Evolutionary conservation across 2,797 vertebrate species (phyloP), one percentile per base, ranked within the genome.

Genomic region (Bothrops alternatus): DNA sequence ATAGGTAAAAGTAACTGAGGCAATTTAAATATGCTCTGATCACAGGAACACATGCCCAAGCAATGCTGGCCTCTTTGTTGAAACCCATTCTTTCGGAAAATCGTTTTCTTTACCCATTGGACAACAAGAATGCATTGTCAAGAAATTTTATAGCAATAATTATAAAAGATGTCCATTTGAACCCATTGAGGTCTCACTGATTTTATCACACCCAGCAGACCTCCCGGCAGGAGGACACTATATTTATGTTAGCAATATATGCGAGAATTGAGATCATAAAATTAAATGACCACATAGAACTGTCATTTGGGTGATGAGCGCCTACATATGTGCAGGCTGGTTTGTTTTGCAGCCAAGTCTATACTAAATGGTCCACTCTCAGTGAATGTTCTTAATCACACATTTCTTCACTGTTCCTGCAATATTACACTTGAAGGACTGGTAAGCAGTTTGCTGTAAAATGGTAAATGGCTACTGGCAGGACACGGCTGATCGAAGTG

Each of bases 211-310:
- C 98, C 98, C 98, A 91, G 96, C 91, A 98, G 99, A 98, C 98
- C 97, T 96, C 98, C 98, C 98, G 98, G 97, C 96, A 96, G 98
- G 97, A 98, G 97, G 97, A 98, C 95, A 11, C 97, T 98, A 98
- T 99, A 99, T 99, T 99, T 99, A 99, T 99, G 98, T 98, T 98
- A 98, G 99, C 99, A 99, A 99, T 99, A 99, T 99, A 98, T 98
- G 98, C 97, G 95, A 98, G 98, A 99, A 99, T 99, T 99, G 98
- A 98, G 98, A 98, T 98, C 98, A 92, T 99, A 99, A 99, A 99
- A 99, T 98, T 98, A 97, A 98, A 98, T 96, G 98, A 98, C 98
- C 98, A 99, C 98, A 98, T 98, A 98, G 98, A 98, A 98, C 98
- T 98, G 98, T 98, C 98, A 98, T 98, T 98, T 98, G 97, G 97